Percentiles rank a stretch among this genome's conserved stretches.
These are phyloP conservation scores for Scomber scombrus DNA, from an alignment of 2,113 vertebrate genomes.

Conservation along the genomic window DNA sequence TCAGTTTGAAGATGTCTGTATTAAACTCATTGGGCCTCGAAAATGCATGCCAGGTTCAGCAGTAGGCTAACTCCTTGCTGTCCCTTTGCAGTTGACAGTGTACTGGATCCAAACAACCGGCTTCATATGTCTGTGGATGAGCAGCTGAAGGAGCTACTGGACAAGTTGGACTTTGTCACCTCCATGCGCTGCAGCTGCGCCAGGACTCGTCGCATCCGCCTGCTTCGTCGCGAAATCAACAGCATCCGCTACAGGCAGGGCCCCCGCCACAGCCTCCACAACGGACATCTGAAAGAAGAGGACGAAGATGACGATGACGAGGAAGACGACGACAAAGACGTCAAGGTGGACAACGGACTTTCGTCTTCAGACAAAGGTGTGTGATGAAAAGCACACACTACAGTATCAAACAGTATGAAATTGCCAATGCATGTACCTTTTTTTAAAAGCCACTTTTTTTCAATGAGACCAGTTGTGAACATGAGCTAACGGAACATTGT, in stretches of 20 bases:
- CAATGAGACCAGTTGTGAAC: conserved; percentile 77
- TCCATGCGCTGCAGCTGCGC: conserved; percentile 93
- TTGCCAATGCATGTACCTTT: conserved; percentile 65
- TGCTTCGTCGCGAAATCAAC: conserved; percentile 95
- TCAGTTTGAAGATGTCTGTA: neutral
- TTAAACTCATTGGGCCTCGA: neutral
- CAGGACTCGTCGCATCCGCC: conserved; percentile 91
- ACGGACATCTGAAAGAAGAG: conserved; percentile 83
- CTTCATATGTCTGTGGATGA: conserved; percentile 93
- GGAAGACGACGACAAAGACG: conserved; percentile 74
- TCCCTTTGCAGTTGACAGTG: conserved; percentile 90
- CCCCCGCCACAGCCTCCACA: conserved; percentile 84
- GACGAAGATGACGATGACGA: conserved; percentile 75
- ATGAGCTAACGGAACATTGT: conserved; percentile 84
- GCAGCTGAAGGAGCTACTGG: conserved; percentile 95
- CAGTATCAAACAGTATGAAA: conserved; percentile 12
- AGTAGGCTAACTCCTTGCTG: neutral
- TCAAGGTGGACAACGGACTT: conserved; percentile 71
- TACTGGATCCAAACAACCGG: conserved; percentile 93
- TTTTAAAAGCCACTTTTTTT: conserved; percentile 65
- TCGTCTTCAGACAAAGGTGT: conserved; percentile 82
- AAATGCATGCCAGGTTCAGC: neutral
- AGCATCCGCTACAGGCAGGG: conserved; percentile 89
- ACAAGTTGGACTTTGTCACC: conserved; percentile 95
- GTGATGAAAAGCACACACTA: conserved; percentile 21